Evolutionary conservation across 2,888 invertebrate genomes (phyloP), one percentile per base, ranked within the genome.

Genomic region (Apamea crenata): DNA sequence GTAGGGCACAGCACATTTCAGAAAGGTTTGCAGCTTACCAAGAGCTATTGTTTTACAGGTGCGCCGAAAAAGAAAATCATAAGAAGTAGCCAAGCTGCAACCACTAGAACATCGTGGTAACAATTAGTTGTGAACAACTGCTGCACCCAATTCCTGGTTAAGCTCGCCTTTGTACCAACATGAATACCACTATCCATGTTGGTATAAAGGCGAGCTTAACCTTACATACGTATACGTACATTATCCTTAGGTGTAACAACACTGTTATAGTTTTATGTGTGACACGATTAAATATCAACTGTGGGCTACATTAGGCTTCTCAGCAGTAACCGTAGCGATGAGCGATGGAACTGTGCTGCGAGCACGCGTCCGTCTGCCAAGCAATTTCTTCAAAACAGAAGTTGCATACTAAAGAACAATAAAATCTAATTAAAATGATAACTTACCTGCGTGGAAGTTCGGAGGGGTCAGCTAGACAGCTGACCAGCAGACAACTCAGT

Each of bases 401-500:
- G 14, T 5, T 68, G 8, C 10, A 16, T n/a, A 32, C 7, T 69
- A 21, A 25, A 53, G 0, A 5, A 53, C 2, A 29, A 68, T 59
- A 50, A 3, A 73, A 40, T 50, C 36, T 7, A 25, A 50, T 65
- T 25, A 25, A 47, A 66, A n/a, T 40, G 36, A n/a, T 21, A 10
- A 53, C 77, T 85, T 8, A 85, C 84, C 73, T 40, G 25, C 78
- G 44, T 59, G 65, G 74, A 25, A 44, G 14, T 5, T 36, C 25
- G 21, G 32, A 25, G 29, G 82, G 69, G 18, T 68, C 78, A n/a
- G 85, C 74, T 21, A 75, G 50, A 44, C 74, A 75, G 40, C 72
- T 56, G 40, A 61, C 69, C 29, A 85, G 61, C 63, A 84, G 10
- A 70, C 82, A 82, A 66, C 36, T 75, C 78, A 78, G 40, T 16